Conservation (phyloP, 2,888 invertebrate genomes). For the Poecilus cupreus region DNA sequence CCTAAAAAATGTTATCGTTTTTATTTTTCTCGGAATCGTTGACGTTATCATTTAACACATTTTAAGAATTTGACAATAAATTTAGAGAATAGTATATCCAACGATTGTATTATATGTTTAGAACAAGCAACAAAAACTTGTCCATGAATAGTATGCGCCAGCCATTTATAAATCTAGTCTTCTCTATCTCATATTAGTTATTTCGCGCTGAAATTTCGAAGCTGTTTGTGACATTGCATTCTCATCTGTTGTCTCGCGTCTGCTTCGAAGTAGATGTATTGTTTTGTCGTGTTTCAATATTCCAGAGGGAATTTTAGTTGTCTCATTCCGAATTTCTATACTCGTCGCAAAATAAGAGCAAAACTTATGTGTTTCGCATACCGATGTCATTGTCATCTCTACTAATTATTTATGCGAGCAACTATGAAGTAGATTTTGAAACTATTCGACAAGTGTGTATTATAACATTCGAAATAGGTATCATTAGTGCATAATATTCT, state of each 20-base stretch:
- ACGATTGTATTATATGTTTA: no score
- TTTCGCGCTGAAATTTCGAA: background rate
- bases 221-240: background rate
- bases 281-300: slow-evolving; percentile 13
- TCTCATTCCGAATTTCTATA: slow-evolving; percentile 9
- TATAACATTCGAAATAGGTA: no score
- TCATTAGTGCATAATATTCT: no score
- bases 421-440: background rate
- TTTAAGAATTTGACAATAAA: no score
- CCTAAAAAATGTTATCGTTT: no score
- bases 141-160: background rate
- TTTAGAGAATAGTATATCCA: no score
- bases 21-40: no score
- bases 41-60: no score
- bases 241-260: background rate
- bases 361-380: background rate
- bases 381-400: background rate
- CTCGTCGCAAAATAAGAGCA: background rate
- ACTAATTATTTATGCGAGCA: background rate
- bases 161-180: slow-evolving; percentile 1
- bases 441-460: no score
- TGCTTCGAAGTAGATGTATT: slow-evolving; percentile 2
- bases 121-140: background rate
- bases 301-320: background rate
- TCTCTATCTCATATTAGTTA: background rate